A percentile compares a stretch with the other conserved stretches of the same genome.
Conservation (phyloP, 2,113 vertebrate species). For the Lophotis ruficrista region DNA sequence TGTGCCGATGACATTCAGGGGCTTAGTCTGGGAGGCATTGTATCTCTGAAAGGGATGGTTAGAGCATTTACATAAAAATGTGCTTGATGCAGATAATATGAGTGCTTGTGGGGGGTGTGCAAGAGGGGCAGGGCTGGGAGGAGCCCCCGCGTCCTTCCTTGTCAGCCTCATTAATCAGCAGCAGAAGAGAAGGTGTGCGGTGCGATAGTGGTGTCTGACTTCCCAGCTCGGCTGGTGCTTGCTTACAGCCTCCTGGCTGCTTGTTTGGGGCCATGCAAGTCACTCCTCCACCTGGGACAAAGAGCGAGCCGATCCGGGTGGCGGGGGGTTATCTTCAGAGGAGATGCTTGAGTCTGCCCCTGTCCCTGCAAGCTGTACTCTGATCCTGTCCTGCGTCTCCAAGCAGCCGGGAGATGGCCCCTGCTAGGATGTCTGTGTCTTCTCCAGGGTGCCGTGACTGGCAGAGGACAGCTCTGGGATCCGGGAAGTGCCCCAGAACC, state of each 20-base stretch:
- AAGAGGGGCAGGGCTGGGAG: not conserved
- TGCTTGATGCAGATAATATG: constrained; percentile 64
- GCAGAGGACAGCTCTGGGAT: not conserved
- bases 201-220: not conserved
- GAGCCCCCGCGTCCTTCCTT: not conserved
- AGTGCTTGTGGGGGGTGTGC: not conserved
- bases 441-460: not conserved
- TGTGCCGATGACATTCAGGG: constrained; percentile 44
- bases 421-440: not conserved
- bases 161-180: not conserved
- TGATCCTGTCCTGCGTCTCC: not conserved
- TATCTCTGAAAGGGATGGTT: constrained; percentile 63
- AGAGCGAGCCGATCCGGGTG: accelerated
- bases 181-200: constrained; percentile 23
- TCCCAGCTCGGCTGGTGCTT: not conserved
- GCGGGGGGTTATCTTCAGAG: accelerated
- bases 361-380: not conserved
- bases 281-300: not conserved
- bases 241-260: not conserved
- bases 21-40: constrained; percentile 49
- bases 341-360: not conserved
- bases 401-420: accelerated
- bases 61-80: constrained; percentile 69
- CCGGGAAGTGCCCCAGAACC: not conserved
- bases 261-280: accelerated